phyloP scores from a whole-genome alignment of 2,888 invertebrate genomes.

The Heteropelma amictum region DNA sequence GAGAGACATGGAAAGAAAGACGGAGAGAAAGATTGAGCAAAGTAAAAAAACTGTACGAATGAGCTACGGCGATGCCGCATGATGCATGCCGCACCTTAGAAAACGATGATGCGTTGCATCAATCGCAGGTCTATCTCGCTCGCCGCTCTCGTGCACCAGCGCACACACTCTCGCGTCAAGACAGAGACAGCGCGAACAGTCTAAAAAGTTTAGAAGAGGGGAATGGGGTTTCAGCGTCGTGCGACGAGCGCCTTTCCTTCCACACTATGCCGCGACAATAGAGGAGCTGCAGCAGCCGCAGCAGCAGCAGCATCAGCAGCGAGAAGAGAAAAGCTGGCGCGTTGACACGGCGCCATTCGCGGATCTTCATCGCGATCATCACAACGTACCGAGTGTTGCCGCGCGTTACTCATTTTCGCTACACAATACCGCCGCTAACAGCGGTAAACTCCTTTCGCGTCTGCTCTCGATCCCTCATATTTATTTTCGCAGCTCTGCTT shows the following conservation, averaged over 20 bases:
- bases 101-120: conserved; percentile 60
- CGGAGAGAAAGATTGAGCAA: conserved; percentile 25
- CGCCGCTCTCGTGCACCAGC: neutral
- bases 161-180: neutral
- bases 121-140: conserved; percentile 15
- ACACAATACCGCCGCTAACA: neutral
- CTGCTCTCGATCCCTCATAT: too few relatives aligned
- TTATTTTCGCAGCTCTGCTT: too few relatives aligned
- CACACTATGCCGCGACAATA: too few relatives aligned
- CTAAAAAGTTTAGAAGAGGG: neutral
- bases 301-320: too few relatives aligned
- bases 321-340: too few relatives aligned
- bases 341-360: conserved; percentile 42
- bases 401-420: neutral
- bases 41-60: too few relatives aligned
- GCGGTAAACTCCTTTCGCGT: too few relatives aligned
- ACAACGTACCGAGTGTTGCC: neutral
- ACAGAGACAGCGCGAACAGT: neutral
- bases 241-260: too few relatives aligned
- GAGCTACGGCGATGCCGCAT: conserved; percentile 54
- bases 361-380: conserved; percentile 33
- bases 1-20: neutral
- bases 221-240: conserved; percentile 1
- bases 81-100: conserved; percentile 59
- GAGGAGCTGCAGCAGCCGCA: too few relatives aligned